Evolutionary conservation across 2,113 vertebrate species (phyloP).

Genomic region (Pipa parva): DNA sequence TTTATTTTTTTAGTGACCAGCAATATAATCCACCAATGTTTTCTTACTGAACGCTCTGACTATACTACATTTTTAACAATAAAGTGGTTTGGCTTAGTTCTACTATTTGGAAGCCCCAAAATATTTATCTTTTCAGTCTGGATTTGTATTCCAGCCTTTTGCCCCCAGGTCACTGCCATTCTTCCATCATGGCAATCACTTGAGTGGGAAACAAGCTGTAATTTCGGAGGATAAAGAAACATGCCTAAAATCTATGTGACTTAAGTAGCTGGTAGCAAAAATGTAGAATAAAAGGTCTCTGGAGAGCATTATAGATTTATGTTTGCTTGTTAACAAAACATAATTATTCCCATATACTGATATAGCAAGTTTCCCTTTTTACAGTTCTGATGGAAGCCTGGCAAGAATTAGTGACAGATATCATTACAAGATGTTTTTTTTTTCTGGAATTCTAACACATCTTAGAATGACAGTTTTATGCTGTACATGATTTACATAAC

Average conservation of each 20-base stretch:
- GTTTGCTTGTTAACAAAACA: slow-evolving; percentile 6
- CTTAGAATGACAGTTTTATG: slow-evolving; percentile 23
- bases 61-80: neutral
- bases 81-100: neutral
- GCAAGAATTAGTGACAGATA: slow-evolving; percentile 40
- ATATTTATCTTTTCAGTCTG: neutral
- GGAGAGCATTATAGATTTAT: slow-evolving; percentile 17
- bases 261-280: slow-evolving; percentile 33
- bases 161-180: neutral
- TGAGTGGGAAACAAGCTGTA: slow-evolving; percentile 16
- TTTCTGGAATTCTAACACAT: slow-evolving; percentile 18
- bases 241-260: slow-evolving; percentile 1
- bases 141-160: neutral
- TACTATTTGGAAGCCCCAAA: neutral
- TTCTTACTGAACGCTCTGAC: too few species aligned
- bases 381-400: slow-evolving; percentile 32
- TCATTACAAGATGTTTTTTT: slow-evolving; percentile 36
- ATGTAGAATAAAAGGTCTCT: slow-evolving; percentile 12
- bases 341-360: slow-evolving; percentile 40
- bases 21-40: too few species aligned
- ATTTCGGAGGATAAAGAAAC: slow-evolving; percentile 10
- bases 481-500: slow-evolving; percentile 11
- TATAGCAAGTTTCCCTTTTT: slow-evolving; percentile 27
- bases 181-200: neutral
- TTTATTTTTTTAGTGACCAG: too few species aligned